A percentile compares a stretch with the other conserved stretches of the same genome.
These are phyloP conservation scores for Zoanthus gigantus DNA, from an alignment of 92 coral and sea anemone genomes.

Conservation along the genomic window DNA sequence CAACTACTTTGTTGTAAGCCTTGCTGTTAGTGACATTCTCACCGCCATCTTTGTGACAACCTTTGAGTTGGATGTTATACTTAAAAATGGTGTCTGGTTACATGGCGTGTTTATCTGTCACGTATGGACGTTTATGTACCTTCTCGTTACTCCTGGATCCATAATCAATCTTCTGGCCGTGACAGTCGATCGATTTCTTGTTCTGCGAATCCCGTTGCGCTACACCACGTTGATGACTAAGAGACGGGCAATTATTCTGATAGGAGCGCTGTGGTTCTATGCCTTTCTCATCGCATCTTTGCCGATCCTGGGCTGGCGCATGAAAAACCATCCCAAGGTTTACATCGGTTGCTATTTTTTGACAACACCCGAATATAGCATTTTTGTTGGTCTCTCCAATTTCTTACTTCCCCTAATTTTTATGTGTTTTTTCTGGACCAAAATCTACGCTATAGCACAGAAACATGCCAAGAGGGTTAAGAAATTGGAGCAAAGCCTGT, in stretches of 20 bases:
- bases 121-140: conserved; percentile 78
- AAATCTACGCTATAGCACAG: conserved; percentile 76
- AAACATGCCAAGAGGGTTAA: conserved; percentile 77
- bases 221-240: conserved; percentile 86
- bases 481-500: conserved; percentile 80
- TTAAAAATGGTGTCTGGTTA: conserved; percentile 50
- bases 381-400: conserved; percentile 67
- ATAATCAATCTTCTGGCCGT: conserved; percentile 89
- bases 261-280: conserved; percentile 73
- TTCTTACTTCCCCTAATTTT: conserved; percentile 84
- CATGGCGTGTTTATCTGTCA: conserved; percentile 78
- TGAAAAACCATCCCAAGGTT: background rate
- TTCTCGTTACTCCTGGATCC: conserved; percentile 80
- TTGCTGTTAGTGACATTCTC: conserved; percentile 82
- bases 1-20: conserved; percentile 83
- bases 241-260: conserved; percentile 63
- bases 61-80: conserved; percentile 54
- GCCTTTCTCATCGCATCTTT: conserved; percentile 74
- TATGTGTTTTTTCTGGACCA: conserved; percentile 81
- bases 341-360: conserved; percentile 43
- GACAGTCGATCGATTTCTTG: conserved; percentile 85
- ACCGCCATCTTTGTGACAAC: conserved; percentile 73
- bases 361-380: conserved; percentile 51
- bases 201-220: conserved; percentile 79
- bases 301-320: conserved; percentile 79